Base-by-base conservation (phyloP, 2,797 vertebrate genomes). In the Halcyon leucocephala region DNA sequence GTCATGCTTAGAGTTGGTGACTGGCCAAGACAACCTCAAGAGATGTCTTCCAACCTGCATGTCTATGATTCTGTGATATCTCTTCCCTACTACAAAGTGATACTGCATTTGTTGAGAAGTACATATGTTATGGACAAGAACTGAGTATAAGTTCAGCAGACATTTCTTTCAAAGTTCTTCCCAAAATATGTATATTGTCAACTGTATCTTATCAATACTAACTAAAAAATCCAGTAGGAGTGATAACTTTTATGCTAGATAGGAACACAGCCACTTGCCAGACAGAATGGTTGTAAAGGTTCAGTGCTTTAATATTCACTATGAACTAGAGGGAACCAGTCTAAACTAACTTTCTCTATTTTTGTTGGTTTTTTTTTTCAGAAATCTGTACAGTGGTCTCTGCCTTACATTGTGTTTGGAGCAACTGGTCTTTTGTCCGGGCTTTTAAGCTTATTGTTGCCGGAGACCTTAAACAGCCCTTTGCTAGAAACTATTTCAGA, bases 351-450 rank as follows among this genome's bases (percentile, higher is more conserved):
- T 48, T 11, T 60, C 14, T 86, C 5, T 42, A 18, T 42, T 48
- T 48, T 48, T 48, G 86, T 35, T 29, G 71, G 35, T 8, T 35
- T 3, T 79, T 66, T 60, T 87, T 83, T 57, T 24, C 95, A 98
- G 98, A 98, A 97, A 69, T 93, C 95, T 9, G 86, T 98, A 33
- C 98, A 98, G 46, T 97, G 97, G 97, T 98, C 98, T 86, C 93
- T 98, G 66, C 98, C 98, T 22, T 98, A 98, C 78, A 83, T 98
- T 33, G 98, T 98, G 26, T 98, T 98, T 72, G 98, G 98, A 83
- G 93, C 96, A 12, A 95, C 98, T 4, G 97, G 98, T 80, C 86
- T 98, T 70, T 77, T 97, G 24, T 97, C 98, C 2, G 98, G 98
- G 13, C 65, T 98, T 64, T 95, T 98, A 88, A 98, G 97, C 82